These are phyloP conservation scores for Synergus itoensis DNA, from an alignment of 2,888 invertebrate species.

Conservation along the genomic window DNA sequence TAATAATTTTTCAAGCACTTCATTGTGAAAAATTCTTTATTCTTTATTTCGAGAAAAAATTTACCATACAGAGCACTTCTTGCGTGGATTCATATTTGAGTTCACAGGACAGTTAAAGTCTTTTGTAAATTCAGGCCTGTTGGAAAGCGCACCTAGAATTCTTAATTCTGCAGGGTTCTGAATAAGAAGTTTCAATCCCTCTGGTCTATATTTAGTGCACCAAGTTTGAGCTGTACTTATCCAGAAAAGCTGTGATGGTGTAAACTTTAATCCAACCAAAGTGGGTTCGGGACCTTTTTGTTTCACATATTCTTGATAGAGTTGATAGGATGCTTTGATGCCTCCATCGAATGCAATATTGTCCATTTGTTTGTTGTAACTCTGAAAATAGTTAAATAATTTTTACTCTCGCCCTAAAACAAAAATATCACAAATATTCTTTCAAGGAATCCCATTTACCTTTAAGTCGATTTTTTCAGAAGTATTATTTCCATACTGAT, in stretches of 20 bases:
- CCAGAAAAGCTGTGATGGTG: conserved; percentile 68
- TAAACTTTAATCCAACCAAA: conserved; percentile 82
- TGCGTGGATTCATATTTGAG: conserved; percentile 81
- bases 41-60: conserved; percentile 63
- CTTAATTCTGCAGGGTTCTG: conserved; percentile 85
- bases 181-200: conserved; percentile 88
- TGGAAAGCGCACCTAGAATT: conserved; percentile 82
- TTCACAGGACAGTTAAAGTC: conserved; percentile 82
- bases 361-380: conserved; percentile 94
- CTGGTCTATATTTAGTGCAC: conserved; percentile 81
- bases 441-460: conserved; percentile 78
- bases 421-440: neutral
- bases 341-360: conserved; percentile 97
- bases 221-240: conserved; percentile 81
- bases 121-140: conserved; percentile 81
- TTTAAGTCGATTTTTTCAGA: conserved; percentile 87
- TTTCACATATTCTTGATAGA: conserved; percentile 88
- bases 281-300: conserved; percentile 83
- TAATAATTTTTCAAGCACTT: too few species aligned
- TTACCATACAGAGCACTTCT: conserved; percentile 83
- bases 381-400: conserved; percentile 80
- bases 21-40: too few species aligned
- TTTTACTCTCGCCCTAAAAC: neutral
- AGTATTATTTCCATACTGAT: conserved; percentile 95
- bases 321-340: conserved; percentile 92